Evolutionary conservation across 2,888 invertebrate genomes (phyloP).

Genomic region (Machimus rusticus): DNA sequence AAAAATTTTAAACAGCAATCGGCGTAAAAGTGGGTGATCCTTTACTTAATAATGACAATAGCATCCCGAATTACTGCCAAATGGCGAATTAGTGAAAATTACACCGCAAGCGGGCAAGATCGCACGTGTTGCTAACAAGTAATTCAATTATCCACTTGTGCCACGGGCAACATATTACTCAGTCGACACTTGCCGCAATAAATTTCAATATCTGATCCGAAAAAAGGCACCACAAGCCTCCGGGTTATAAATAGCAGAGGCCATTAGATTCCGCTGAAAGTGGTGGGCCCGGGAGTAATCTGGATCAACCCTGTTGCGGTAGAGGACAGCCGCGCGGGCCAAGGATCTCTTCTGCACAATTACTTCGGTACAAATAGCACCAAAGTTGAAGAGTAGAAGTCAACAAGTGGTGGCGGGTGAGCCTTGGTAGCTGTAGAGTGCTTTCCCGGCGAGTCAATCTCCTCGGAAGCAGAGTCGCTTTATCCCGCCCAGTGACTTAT

Average conservation of each 20-base stretch:
- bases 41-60: not conserved
- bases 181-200: slow-evolving; percentile 26
- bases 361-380: not conserved
- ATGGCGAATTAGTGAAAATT: not conserved
- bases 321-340: not conserved
- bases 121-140: not conserved
- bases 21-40: not conserved
- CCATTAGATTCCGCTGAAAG: slow-evolving; percentile 11
- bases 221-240: not conserved
- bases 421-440: not conserved
- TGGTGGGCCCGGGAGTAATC: not conserved
- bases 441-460: not conserved
- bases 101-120: not conserved
- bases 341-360: not conserved
- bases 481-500: not conserved
- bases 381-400: not conserved
- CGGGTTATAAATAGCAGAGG: not conserved
- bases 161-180: not conserved
- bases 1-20: too few species aligned
- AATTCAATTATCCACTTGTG: slow-evolving; percentile 22
- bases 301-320: not conserved
- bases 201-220: slow-evolving; percentile 29
- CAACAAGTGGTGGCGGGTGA: not conserved
- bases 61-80: not conserved
- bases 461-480: not conserved